These are phyloP conservation scores for Nephila pilipes DNA, from an alignment of 1,140 invertebrate genomes.

Conservation along the genomic window DNA sequence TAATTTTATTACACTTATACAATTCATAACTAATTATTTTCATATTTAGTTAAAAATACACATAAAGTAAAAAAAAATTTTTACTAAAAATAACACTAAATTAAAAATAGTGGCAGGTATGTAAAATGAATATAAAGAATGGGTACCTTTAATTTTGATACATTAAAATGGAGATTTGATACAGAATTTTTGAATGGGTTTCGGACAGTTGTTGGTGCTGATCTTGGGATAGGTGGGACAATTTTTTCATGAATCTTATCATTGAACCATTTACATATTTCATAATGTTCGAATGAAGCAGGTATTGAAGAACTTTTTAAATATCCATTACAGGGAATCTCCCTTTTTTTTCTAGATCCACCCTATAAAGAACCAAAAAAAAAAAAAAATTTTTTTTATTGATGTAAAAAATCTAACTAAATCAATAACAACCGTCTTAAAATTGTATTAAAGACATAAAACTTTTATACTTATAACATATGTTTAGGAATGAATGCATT, in stretches of 20 bases:
- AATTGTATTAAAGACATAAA: too few relatives aligned
- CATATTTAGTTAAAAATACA: too few relatives aligned
- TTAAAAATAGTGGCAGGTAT: background rate
- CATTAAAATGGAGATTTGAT: background rate
- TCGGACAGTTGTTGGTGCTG: background rate
- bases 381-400: background rate
- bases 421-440: too few relatives aligned
- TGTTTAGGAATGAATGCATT: too few relatives aligned
- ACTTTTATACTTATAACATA: too few relatives aligned
- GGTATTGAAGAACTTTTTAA: background rate
- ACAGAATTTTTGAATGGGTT: background rate
- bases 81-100: too few relatives aligned
- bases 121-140: background rate
- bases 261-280: too few relatives aligned
- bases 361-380: background rate
- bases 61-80: too few relatives aligned
- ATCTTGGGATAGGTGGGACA: slow-evolving; percentile 3
- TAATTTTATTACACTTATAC: too few relatives aligned
- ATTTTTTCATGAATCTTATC: background rate
- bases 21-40: too few relatives aligned
- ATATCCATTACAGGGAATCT: background rate
- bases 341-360: background rate
- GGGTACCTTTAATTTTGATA: slow-evolving; percentile 23
- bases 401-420: too few relatives aligned
- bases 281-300: background rate